Percentiles rank a stretch among this genome's conserved stretches.
These are phyloP conservation scores for Apogon talboti DNA, from an alignment of 2,797 vertebrate species.

Conservation along the genomic window DNA sequence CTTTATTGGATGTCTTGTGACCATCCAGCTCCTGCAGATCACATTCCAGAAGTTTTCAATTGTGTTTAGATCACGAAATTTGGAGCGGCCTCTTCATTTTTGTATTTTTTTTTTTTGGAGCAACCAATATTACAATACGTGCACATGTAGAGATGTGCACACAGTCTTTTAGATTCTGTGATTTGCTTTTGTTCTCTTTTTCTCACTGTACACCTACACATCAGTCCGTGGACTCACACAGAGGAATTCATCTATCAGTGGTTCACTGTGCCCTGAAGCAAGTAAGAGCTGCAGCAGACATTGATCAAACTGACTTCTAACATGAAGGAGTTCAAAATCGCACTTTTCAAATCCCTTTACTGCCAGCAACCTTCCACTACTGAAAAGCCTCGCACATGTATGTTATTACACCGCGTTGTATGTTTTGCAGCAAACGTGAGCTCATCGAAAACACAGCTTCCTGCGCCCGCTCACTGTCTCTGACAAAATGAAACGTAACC, in stretches of 20 bases:
- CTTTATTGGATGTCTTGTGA: too few relatives aligned
- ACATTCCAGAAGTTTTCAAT: too few relatives aligned
- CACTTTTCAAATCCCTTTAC: conserved; percentile 81
- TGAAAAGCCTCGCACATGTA: conserved; percentile 38
- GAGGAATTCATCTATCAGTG: conserved; percentile 84
- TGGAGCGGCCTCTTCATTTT: too few relatives aligned
- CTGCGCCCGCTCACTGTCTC: conserved; percentile 17
- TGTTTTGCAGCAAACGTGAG: conserved; percentile 40
- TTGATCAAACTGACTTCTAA: conserved; percentile 88
- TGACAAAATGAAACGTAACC: conserved; percentile 34
- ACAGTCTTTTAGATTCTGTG: conserved; percentile 49
- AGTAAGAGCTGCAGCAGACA: conserved; percentile 84
- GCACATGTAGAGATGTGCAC: conserved; percentile 2
- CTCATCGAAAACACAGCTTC: conserved; percentile 31
- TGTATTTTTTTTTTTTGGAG: too few relatives aligned
- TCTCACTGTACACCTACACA: conserved; percentile 78
- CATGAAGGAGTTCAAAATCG: conserved; percentile 85
- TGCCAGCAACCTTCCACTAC: conserved; percentile 68
- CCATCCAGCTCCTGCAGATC: too few relatives aligned
- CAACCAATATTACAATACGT: conserved; percentile 42
- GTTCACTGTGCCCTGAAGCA: conserved; percentile 82
- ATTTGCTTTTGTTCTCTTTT: conserved; percentile 71
- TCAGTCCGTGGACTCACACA: conserved; percentile 74
- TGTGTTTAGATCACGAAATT: too few relatives aligned
- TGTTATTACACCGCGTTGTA: conserved; percentile 36